Evolutionary conservation across 2,888 invertebrate species (phyloP), one percentile per base, ranked within the genome.

Genomic region (Drosophila anomalata): DNA sequence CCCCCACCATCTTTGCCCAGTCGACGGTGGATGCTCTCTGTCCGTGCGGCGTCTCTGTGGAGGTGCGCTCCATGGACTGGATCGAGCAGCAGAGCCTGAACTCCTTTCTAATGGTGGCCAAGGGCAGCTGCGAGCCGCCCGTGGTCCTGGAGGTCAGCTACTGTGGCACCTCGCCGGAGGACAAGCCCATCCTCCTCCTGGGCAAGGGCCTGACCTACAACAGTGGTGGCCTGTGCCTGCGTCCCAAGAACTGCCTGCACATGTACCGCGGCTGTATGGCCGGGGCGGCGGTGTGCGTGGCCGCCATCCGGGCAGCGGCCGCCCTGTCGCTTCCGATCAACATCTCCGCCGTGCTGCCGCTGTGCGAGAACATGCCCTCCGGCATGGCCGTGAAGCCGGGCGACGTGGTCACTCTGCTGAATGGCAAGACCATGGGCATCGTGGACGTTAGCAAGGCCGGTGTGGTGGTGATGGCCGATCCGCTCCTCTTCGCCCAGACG

Each of bases 401-500:
- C 0, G 92, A 92, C 76, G 91, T 92, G 24, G 89, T 92, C 3
- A 91, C 90, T n/a, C 78, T 91, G 22, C 78, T 93, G 77, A 94
- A 93, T 89, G 94, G 94, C 17, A 77, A 94, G 74, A 91, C 94
- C 87, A 17, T 92, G 72, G 90, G 90, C 20, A 87, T 92, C 24
- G 80, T 89, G 31, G 94, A 91, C 92, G 94, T 90, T 0, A 96
- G 96, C 82, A 95, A 95, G 29, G 97, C 96, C 72, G 97, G 96
- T 0, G 93, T 96, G n/a, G 92, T 97, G 7, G 93, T 96, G 11
- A 92, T 97, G 79, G 96, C 96, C 0, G 97, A 97, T 92, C 96
- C 96, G 20, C 90, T 97, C 55, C 94, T 94, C 47, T 96, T 97
- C 91, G 96, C 96, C 4, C 94, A 96, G 73, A 94, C 94, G 91